A percentile compares a stretch with the other conserved stretches of the same genome.
These are phyloP conservation scores for Elgonia sp. DNA, from an alignment of 2,888 invertebrate genomes.

Conservation along the genomic window DNA sequence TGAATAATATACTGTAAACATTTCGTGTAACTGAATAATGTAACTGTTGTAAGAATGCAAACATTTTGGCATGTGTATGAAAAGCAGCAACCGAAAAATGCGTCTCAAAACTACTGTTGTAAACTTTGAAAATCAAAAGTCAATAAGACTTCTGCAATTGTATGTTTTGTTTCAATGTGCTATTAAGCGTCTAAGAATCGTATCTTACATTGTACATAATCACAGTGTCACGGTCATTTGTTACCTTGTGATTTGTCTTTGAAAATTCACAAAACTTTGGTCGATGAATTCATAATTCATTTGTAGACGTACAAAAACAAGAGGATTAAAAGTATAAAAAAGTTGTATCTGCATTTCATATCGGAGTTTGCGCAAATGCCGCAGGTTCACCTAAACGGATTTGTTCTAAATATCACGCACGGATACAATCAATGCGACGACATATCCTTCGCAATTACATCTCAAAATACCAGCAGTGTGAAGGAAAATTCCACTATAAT, in stretches of 20 bases:
- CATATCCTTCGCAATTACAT: constrained; percentile 6
- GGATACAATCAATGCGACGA: constrained; percentile 9
- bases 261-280: constrained; percentile 67
- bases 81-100: constrained; percentile 19
- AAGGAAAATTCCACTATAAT: neutral
- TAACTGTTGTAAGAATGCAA: constrained; percentile 45
- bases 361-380: constrained; percentile 18
- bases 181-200: constrained; percentile 71
- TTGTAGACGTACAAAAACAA: constrained; percentile 28
- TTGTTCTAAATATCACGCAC: constrained; percentile 42
- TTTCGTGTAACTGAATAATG: constrained; percentile 24
- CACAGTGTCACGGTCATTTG: constrained; percentile 81
- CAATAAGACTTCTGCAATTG: constrained; percentile 36
- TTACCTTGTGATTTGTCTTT: constrained; percentile 78
- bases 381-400: constrained; percentile 6
- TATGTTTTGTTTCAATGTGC: constrained; percentile 66
- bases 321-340: constrained; percentile 1
- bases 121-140: constrained; percentile 38
- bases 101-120: neutral
- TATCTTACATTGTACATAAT: constrained; percentile 78
- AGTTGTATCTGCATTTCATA: constrained; percentile 21
- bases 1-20: constrained; percentile 52
- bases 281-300: constrained; percentile 43
- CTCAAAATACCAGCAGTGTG: constrained; percentile 8
- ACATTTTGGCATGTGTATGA: constrained; percentile 44